These are phyloP conservation scores for Tachysurus vachellii DNA, from an alignment of 2,113 vertebrate species.

Conservation along the genomic window DNA sequence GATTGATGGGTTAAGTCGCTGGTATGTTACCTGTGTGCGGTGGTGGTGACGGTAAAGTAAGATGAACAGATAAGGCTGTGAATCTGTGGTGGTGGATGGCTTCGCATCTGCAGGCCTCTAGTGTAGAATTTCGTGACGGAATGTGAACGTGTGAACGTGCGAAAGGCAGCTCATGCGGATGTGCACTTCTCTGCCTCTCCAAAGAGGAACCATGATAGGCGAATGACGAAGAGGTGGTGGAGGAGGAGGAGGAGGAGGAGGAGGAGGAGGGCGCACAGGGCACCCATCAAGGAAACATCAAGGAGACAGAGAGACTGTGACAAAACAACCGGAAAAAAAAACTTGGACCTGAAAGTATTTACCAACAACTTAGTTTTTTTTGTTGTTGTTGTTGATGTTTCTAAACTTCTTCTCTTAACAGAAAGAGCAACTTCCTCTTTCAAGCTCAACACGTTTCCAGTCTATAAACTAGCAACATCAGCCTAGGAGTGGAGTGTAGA, in stretches of 20 bases:
- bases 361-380: background rate
- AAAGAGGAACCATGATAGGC: conserved; percentile 45
- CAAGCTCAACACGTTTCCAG: conserved; percentile 40
- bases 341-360: background rate
- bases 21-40: background rate
- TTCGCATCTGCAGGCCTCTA: conserved; percentile 71
- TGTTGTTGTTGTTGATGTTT: background rate
- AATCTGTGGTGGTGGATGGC: conserved; percentile 46
- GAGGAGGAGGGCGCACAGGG: conserved; percentile 15
- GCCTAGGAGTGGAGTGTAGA: background rate
- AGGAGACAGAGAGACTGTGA: background rate
- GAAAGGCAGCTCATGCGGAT: conserved; percentile 75
- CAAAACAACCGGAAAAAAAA: background rate
- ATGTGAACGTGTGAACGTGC: conserved; percentile 72
- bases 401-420: background rate
- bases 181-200: conserved; percentile 65
- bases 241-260: too few species aligned
- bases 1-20: background rate
- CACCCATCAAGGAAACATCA: conserved; percentile 23
- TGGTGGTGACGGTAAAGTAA: background rate
- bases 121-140: conserved; percentile 89
- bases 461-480: conserved; percentile 2
- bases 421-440: conserved; percentile 51
- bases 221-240: conserved; percentile 32
- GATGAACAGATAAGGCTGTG: background rate